These are phyloP conservation scores for Bombus consobrinus DNA, from an alignment of 1,140 invertebrate genomes.

Conservation along the genomic window DNA sequence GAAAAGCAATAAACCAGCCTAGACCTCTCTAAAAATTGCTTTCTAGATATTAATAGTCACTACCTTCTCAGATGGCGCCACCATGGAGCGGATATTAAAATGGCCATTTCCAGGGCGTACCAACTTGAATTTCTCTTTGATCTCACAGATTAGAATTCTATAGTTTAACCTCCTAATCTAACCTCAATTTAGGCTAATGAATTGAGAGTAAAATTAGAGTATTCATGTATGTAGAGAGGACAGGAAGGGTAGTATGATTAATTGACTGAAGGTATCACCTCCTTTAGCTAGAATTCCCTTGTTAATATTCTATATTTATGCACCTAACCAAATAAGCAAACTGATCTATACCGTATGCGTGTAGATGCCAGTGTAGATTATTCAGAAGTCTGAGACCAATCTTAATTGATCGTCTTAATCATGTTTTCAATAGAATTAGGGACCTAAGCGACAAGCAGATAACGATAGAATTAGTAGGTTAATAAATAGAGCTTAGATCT, in stretches of 20 bases:
- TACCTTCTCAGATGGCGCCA: neutral
- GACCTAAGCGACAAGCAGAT: neutral
- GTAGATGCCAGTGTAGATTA: neutral
- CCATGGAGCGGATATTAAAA: neutral
- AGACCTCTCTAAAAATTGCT: neutral
- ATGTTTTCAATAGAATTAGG: neutral
- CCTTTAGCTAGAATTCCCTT: neutral
- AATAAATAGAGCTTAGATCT: neutral
- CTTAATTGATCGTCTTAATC: neutral
- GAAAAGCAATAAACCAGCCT: constrained; percentile 1
- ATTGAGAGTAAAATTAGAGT: neutral
- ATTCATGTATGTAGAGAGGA: too few relatives aligned
- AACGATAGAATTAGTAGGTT: neutral
- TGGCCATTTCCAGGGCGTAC: neutral
- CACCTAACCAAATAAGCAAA: neutral
- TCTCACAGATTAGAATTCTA: neutral
- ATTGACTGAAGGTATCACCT: neutral
- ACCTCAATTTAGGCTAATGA: neutral
- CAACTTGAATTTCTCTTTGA: neutral
- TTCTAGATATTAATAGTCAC: neutral
- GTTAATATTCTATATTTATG: neutral
- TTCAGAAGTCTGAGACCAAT: neutral
- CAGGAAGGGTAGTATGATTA: neutral
- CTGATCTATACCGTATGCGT: neutral
- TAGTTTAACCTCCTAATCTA: neutral